Evolutionary conservation across 1,140 invertebrate genomes (phyloP), one percentile per base, ranked within the genome.

Genomic region (Liolophura sinensis): DNA sequence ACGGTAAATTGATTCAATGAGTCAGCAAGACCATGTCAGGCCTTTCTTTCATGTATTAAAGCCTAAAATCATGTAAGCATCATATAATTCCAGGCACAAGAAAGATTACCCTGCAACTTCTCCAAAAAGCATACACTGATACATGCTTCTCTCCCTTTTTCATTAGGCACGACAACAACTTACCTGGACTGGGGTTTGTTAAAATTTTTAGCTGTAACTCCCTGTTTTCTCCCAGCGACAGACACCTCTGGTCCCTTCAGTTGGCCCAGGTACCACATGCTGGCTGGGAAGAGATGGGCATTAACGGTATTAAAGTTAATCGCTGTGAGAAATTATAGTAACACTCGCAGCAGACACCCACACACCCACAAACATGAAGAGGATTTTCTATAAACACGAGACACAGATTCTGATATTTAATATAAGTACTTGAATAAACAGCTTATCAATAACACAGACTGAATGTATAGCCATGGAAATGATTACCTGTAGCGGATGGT

Each of bases 191-290:
- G n/a, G 46, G 87, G 81, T 72, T 82, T 88, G 60, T 87, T 73
- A 18, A 85, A 65, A 62, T 87, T 88, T 77, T 92, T 94, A 73
- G 91, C 93, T 1, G 92, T 94, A 16, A 89, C 84, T 4, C 94
- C 94, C 82, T 93, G 90, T 69, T 90, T 92, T 75, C 87, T 89
- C 40, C 94, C 94, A 79, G 91, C 89, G 0, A 94, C 91, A 55
- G 89, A 87, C 18, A 95, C 88, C 85, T 96, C 92, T 46, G 87
- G 55, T 6, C 57, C 46, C 16, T 40, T 7, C 80, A 40, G 67
- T 61, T 22, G 56, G 60, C 24, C 59, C 52, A 15, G 40, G 51
- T 25, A 68, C 65, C 56, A 57, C 71, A 40, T 40, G 9, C 31
- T 40, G 31, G 31, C 31, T 40, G 31, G 64, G 64, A 62, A 70